Conservation (phyloP, 2,888 invertebrate genomes). For the Euphydryas editha region DNA sequence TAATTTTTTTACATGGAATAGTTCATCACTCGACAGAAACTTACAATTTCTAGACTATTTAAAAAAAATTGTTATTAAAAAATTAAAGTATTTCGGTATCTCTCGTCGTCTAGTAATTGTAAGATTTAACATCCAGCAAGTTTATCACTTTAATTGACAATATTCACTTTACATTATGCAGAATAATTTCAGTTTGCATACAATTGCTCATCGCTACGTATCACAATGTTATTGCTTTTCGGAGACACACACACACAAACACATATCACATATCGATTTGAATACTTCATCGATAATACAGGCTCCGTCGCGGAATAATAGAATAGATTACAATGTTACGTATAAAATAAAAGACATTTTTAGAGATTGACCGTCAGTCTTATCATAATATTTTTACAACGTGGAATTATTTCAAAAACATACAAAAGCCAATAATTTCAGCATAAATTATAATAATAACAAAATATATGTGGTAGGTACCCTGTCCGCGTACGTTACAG, state of each 20-base stretch:
- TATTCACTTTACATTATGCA: conserved; percentile 64
- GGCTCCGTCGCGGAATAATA: conserved; percentile 21
- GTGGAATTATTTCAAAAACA: conserved; percentile 35
- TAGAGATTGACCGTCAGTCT: conserved; percentile 49
- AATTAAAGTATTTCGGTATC: not conserved
- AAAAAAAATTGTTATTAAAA: conserved; percentile 1
- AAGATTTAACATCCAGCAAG: conserved; percentile 51
- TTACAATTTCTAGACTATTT: conserved; percentile 42
- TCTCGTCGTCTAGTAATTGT: conserved; percentile 38
- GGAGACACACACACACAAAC: conserved; percentile 71
- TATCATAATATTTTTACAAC: conserved; percentile 40
- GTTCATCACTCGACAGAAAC: conserved; percentile 40
- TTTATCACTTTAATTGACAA: conserved; percentile 72
- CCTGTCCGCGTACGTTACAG: conserved; percentile 32
- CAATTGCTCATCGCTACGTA: conserved; percentile 67
- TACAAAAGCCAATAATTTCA: conserved; percentile 67
- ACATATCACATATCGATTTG: conserved; percentile 78
- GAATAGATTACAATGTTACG: conserved; percentile 25
- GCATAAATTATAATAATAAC: conserved; percentile 79
- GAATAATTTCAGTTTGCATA: conserved; percentile 58
- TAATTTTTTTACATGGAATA: conserved; percentile 42
- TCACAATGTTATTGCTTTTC: conserved; percentile 82
- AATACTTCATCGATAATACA: conserved; percentile 58
- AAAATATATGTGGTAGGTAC: conserved; percentile 17
- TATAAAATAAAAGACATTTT: conserved; percentile 36